Evolutionary conservation across 2,888 invertebrate species (phyloP), one percentile per base, ranked within the genome.

Genomic region (Horisme vitalbata): DNA sequence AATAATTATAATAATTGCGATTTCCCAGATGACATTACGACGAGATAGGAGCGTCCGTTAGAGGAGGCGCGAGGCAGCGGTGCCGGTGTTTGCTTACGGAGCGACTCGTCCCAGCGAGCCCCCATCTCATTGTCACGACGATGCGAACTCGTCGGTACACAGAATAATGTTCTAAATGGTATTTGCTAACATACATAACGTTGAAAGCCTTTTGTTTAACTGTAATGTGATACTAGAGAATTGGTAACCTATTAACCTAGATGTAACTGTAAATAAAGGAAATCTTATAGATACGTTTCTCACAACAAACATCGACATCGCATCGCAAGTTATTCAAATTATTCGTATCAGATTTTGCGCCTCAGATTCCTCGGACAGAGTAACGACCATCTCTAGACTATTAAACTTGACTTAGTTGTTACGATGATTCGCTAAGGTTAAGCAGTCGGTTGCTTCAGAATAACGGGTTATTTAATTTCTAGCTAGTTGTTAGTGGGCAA

Each of bases 381-480:
- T 15, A 33, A 14, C 18, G 43, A 30, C 15, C 43, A 24, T 2
- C 21, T 35, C 31, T 3, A 31, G 31, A 18, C 18, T 18, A 37
- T 27, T 27, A 11, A 38, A 33, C 37, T 27, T 32, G 36, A 9
- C 32, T 31, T 20, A 26, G 44, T 32, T 37, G 32, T 21, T 15
- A 21, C 32, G 32, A 33, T 38, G 32, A 38, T 45, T 38, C 21
- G 45, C 27, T 21, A 38, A 45, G 32, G 45, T 36, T 45, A 45
- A n/a, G 15, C 37, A 21, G 32, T 38, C 37, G 14, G 37, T 45
- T 36, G 33, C 33, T 33, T 28, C 34, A 5, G 9, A 45, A 33
- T 45, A 45, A 45, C 38, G 45, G 33, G 38, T 7, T 34, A 34
- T 34, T 38, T 45, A 21, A 38, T 45, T 34, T 30, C 8, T 28